Conservation (phyloP, 2,797 vertebrate species). For the Tadarida brasiliensis region DNA sequence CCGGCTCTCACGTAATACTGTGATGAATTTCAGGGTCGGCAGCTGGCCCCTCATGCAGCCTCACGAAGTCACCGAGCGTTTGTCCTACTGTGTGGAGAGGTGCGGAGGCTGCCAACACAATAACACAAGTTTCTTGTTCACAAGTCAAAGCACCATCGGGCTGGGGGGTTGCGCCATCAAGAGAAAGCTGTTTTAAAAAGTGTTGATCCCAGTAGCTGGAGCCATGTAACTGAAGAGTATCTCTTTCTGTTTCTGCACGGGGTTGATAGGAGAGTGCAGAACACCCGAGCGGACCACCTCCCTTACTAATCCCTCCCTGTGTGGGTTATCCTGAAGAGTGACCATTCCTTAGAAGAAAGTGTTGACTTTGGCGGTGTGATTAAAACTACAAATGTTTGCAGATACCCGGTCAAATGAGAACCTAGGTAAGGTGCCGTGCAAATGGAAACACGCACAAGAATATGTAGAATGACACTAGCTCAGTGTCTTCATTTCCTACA, state of each 20-base stretch:
- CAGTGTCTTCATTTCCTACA: not conserved
- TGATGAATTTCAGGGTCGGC: not conserved
- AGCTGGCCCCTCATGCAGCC: not conserved
- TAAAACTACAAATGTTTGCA: not conserved
- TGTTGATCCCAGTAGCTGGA: too few relatives aligned
- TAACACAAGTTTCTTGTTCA: not conserved
- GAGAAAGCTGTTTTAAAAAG: not conserved
- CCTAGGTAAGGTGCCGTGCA: not conserved
- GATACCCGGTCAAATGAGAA: not conserved
- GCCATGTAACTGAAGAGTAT: accelerated
- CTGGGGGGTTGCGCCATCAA: accelerated
- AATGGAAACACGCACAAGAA: not conserved
- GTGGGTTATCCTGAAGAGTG: not conserved
- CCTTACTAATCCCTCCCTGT: not conserved
- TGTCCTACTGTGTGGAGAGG: too few relatives aligned
- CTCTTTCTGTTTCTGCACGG: not conserved
- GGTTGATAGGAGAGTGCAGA: not conserved
- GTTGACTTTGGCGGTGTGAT: not conserved
- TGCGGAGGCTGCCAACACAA: not conserved
- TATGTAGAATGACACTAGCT: not conserved
- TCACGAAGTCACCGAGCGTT: too few relatives aligned
- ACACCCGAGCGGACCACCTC: not conserved
- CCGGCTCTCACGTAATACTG: not conserved
- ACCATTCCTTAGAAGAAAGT: not conserved
- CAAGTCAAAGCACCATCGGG: not conserved